Conservation (phyloP, 2,888 invertebrate species). For the Sialis lutaria region DNA sequence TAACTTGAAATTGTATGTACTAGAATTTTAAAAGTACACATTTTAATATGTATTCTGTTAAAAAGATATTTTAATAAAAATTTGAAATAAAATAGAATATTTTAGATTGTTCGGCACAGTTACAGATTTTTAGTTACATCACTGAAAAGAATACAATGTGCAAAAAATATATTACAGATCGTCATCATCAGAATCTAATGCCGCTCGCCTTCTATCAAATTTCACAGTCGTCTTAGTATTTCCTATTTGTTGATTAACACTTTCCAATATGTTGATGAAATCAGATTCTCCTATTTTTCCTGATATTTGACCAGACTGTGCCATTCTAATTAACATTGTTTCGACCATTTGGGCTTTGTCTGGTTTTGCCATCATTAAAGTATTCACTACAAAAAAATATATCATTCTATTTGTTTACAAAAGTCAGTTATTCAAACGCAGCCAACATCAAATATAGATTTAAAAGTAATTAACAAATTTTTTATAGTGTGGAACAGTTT, state of each 20-base stretch:
- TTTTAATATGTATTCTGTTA: no score
- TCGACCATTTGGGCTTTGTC: constrained; percentile 93
- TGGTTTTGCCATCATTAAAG: constrained; percentile 82
- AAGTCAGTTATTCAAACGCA: not conserved
- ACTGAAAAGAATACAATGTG: no score
- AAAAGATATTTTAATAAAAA: no score
- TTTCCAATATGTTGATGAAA: constrained; percentile 69
- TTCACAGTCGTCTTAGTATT: constrained; percentile 66
- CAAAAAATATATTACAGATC: no score
- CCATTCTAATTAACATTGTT: constrained; percentile 87
- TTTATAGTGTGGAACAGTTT: not conserved
- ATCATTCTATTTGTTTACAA: constrained; percentile 5
- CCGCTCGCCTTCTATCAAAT: constrained; percentile 79
- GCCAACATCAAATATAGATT: no score
- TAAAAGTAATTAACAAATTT: not conserved
- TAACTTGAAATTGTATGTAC: no score
- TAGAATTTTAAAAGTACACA: no score
- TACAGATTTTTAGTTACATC: no score
- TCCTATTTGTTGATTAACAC: constrained; percentile 64
- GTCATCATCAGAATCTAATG: constrained; percentile 74
- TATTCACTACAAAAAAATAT: constrained; percentile 57
- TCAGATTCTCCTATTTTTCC: constrained; percentile 73
- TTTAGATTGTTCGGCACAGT: no score
- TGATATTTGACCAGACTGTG: constrained; percentile 73
- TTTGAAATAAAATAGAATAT: no score